Evolutionary conservation across 2,888 invertebrate genomes (phyloP), one percentile per base, ranked within the genome.

Genomic region (Polyploca ridens): DNA sequence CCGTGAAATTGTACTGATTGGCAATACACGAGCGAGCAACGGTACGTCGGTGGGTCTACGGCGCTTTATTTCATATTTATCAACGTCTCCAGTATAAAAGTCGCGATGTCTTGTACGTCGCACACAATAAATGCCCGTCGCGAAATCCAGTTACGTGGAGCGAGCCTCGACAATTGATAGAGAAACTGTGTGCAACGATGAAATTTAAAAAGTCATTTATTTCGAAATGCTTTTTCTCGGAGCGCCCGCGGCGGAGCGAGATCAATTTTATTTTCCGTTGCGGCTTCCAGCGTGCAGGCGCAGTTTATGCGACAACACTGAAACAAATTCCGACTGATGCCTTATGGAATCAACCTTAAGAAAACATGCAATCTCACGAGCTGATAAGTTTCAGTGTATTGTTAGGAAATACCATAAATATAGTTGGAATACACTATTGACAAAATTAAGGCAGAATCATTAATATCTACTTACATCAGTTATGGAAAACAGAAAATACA

Each of bases 151-250:
- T 93, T 93, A 93, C 89, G 88, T 83, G 84, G 79, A 86, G 86
- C 90, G 90, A 90, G 90, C 88, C 91, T 89, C 90, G 90, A 91
- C 93, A 91, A 91, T 93, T 94, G 94, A 93, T 93, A 93, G 91
- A 93, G 94, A 90, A 93, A 93, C 93, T 92, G 94, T 93, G 93
- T 91, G 91, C 94, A 93, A 91, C 92, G 94, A 93, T 93, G 90
- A 93, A 94, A 93, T 94, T 94, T 94, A 92, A 94, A 94, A 94
- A 94, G 93, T 94, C 93, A 94, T 94, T 94, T 94, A 93, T 93
- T 91, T 94, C 89, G 88, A 91, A 94, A 93, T 94, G 89, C 93
- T 92, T 93, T 93, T 92, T 92, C 93, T 92, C 92, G 89, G 87
- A 83, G 82, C 87, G 92, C 93, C 89, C 90, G 90, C 84, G 92